phyloP scores from a whole-genome alignment of 2,113 vertebrate genomes.

The Sander lucioperca region DNA sequence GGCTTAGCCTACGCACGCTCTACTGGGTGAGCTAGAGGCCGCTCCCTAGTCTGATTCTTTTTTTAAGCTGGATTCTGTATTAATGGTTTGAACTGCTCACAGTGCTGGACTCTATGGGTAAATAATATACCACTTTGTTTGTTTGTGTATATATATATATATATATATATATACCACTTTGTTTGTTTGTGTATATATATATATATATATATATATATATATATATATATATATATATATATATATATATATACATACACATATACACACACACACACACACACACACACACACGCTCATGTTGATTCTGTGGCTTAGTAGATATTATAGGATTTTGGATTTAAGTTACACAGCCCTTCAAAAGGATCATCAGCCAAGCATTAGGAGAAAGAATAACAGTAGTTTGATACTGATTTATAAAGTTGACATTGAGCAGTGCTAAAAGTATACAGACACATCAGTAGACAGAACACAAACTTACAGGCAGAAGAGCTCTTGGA shows the following conservation, averaged over 20 bases:
- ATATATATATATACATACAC: too few relatives aligned
- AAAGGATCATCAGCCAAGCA: not conserved
- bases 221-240: too few relatives aligned
- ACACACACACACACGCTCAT: too few relatives aligned
- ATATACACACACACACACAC: too few relatives aligned
- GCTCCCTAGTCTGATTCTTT: not conserved
- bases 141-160: not conserved
- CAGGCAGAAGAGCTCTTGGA: conserved; percentile 43
- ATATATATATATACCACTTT: too few relatives aligned
- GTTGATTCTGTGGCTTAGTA: not conserved
- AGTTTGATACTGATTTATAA: not conserved
- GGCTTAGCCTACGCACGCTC: too few relatives aligned
- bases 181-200: too few relatives aligned
- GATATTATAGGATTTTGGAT: not conserved
- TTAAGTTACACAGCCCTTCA: not conserved
- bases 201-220: too few relatives aligned
- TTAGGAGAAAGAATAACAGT: not conserved
- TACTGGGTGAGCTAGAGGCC: too few relatives aligned
- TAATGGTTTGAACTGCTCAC: not conserved
- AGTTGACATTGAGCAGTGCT: not conserved
- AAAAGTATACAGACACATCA: not conserved
- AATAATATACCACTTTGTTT: not conserved
- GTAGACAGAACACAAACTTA: conserved; percentile 35
- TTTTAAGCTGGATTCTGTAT: not conserved
- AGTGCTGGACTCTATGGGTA: not conserved